phyloP scores from a whole-genome alignment of 2,797 vertebrate genomes.

The Neopelma chrysocephalum region DNA sequence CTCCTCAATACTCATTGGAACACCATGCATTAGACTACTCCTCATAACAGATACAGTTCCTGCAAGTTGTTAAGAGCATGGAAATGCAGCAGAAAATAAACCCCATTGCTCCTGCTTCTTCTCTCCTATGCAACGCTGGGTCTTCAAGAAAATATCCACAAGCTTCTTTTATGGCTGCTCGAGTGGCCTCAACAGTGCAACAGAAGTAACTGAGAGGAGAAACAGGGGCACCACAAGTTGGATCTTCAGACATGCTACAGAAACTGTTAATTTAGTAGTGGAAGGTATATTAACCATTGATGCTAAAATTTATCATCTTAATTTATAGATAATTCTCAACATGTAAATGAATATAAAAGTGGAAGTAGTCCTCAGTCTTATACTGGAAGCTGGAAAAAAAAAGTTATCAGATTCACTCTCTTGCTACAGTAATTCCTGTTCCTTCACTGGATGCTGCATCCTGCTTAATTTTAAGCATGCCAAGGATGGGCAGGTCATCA shows the following conservation, averaged over 20 bases:
- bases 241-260: not conserved
- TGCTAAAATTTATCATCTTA: not conserved
- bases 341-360: not conserved
- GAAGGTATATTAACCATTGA: not conserved
- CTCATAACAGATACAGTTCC: not conserved
- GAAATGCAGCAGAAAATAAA: not conserved
- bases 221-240: rapidly evolving
- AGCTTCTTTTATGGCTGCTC: not conserved
- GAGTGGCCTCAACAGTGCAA: not conserved
- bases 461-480: not conserved
- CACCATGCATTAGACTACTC: not conserved
- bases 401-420: not conserved
- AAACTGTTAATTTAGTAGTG: not conserved
- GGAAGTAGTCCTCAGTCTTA: not conserved
- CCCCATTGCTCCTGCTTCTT: not conserved
- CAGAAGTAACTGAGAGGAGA: not conserved
- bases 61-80: not conserved
- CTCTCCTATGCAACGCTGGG: not conserved
- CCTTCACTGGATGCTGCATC: not conserved
- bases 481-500: not conserved
- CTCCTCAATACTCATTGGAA: not conserved
- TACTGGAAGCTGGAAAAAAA: not conserved
- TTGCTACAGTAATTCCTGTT: not conserved
- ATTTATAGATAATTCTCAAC: not conserved
- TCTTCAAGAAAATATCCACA: not conserved